Base-by-base conservation (phyloP, 2,888 invertebrate species). In the Dioctria linearis region DNA sequence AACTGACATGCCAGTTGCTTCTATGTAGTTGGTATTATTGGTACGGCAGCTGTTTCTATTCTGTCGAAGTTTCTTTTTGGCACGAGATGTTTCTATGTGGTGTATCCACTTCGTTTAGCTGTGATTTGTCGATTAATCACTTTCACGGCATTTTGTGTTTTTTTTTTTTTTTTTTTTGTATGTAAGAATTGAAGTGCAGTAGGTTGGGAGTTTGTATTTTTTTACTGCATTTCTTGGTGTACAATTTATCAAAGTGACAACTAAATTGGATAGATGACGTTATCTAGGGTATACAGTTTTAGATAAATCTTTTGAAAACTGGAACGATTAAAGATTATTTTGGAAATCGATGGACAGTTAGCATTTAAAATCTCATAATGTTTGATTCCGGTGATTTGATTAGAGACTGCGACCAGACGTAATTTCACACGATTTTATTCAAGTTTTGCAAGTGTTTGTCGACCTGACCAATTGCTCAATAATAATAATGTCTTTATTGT, bases 111-210 rank as follows among this genome's bases (percentile, higher is more conserved):
- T 46, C 54, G 54, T 11, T n/a, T 46, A n/a, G 25, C 25, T 25
- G 54, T 54, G 54, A 54, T 54, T 54, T 54, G 54, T n/a, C 54
- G 54, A 54, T 54, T 54, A 54, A 54, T 54, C 11, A 54, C 54
- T 54, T 54, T 54, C 11, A 11, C 11, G 54, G 54, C 25, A 25
- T 25, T 25, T 25, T 25, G 25, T 25, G 1, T 0, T 25, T 25
- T 0, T 25, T 25, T 25, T 0, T 25, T 25, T 25, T 25, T 25
- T 25, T 25, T 25, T 25, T 25, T 25, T 46, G 1, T 8, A n/a
- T 54, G 3, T 54, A 1, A 11, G 11, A 4, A n/a, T 54, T n/a
- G 54, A 54, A 54, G 11, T 54, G 54, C 54, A 54, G 0, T 5
- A 11, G 54, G 11, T 4, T 11, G 46, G 54, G 11, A 54, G 54